These are phyloP conservation scores for Bos indicus DNA, from an alignment of 2,113 vertebrate species.

Conservation along the genomic window DNA sequence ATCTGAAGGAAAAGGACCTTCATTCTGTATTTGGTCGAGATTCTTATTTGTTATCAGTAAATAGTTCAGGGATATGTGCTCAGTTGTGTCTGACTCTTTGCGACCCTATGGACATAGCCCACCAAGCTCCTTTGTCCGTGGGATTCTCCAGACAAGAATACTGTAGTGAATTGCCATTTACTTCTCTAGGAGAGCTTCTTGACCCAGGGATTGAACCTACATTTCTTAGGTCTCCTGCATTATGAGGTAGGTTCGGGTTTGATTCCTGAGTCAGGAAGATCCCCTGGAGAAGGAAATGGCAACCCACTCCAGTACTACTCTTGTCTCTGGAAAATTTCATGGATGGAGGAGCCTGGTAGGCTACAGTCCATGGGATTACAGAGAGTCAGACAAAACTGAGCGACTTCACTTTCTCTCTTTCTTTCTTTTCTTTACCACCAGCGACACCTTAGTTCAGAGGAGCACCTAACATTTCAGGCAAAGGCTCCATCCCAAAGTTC, in stretches of 20 bases:
- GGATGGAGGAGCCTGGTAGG: neutral
- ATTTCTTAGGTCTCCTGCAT: neutral
- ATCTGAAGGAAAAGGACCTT: conserved; percentile 70
- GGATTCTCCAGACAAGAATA: neutral
- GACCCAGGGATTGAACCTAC: neutral
- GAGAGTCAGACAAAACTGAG: neutral
- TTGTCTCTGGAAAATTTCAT: neutral
- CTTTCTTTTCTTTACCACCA: neutral
- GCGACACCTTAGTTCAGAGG: conserved; percentile 29
- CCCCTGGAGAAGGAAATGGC: neutral
- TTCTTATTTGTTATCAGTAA: conserved; percentile 44
- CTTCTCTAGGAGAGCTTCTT: neutral
- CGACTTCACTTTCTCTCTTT: neutral
- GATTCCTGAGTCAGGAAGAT: neutral
- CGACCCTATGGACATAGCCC: neutral
- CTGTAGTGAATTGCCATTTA: neutral
- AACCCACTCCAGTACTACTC: neutral
- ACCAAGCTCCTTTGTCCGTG: neutral
- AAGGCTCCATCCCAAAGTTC: conserved; percentile 24
- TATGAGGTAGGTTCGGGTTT: neutral
- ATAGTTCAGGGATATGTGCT: conserved; percentile 46
- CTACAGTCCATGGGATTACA: neutral
- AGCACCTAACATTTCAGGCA: conserved; percentile 38
- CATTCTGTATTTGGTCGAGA: neutral
- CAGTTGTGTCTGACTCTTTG: neutral